A percentile compares a stretch with the other conserved stretches of the same genome.
Conservation (phyloP, 1,140 invertebrate species). For the Reticulitermes speratus region DNA sequence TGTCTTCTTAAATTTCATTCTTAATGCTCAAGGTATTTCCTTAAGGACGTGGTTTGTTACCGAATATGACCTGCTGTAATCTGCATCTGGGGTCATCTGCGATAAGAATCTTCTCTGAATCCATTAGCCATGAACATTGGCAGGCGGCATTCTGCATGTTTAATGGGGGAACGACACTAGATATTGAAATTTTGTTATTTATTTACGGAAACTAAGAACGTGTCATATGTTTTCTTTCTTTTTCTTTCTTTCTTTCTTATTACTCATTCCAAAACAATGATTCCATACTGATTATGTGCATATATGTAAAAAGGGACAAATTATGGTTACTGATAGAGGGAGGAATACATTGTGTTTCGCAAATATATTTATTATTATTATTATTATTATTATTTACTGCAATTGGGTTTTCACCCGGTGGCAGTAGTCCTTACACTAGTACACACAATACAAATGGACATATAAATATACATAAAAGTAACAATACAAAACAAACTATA, state of each 20-base stretch:
- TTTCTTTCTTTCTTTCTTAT: background rate
- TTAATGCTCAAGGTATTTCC: no score
- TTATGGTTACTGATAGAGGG: background rate
- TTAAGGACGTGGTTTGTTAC: no score
- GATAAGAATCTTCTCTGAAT: no score
- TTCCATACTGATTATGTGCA: background rate
- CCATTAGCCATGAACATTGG: background rate
- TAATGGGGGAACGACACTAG: background rate
- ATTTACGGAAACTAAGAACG: constrained; percentile 13
- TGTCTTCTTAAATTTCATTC: no score
- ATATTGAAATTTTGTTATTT: constrained; percentile 26
- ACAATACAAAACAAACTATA: no score
- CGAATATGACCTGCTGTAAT: no score
- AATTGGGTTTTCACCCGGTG: no score
- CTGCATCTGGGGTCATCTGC: no score
- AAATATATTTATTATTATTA: background rate
- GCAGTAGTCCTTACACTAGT: no score
- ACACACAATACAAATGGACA: no score
- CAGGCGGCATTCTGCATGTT: background rate
- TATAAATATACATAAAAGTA: no score
- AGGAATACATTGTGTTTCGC: background rate
- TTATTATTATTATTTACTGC: no score
- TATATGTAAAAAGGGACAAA: background rate
- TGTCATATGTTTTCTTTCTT: background rate
- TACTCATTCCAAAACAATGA: background rate